A percentile compares a stretch with the other conserved stretches of the same genome.
These are phyloP conservation scores for Marronus borbonicus DNA, from an alignment of 2,888 invertebrate species.

Conservation along the genomic window DNA sequence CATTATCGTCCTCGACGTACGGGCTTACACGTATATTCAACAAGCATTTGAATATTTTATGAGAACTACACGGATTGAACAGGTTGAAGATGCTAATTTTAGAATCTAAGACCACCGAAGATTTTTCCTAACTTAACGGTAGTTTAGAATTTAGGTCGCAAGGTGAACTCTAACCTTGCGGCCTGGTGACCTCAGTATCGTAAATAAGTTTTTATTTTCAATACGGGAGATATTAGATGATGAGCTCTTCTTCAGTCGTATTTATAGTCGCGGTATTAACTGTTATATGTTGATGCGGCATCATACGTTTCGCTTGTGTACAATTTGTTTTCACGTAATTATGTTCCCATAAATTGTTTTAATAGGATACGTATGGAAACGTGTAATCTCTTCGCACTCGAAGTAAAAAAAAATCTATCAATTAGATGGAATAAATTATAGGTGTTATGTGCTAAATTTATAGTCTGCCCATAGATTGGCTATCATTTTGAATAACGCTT, in stretches of 20 bases:
- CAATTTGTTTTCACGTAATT: conserved; percentile 24
- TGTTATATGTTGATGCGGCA: conserved; percentile 24
- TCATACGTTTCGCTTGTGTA: conserved; percentile 5
- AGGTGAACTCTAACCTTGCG: conserved; percentile 52
- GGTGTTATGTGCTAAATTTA: conserved; percentile 5
- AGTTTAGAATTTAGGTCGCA: conserved; percentile 50
- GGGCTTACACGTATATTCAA: neutral
- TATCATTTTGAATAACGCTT: conserved; percentile 1
- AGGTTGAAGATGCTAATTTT: conserved; percentile 50
- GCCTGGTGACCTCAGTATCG: conserved; percentile 50
- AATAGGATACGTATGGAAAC: conserved; percentile 2
- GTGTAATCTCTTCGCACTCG: conserved; percentile 20
- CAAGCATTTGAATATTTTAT: conserved; percentile 45
- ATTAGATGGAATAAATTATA: conserved; percentile 14
- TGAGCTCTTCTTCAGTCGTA: conserved; percentile 34
- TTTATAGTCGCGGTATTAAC: conserved; percentile 28
- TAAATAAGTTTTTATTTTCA: conserved; percentile 47
- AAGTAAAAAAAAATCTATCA: conserved; percentile 22
- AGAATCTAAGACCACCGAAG: conserved; percentile 43
- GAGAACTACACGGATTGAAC: conserved; percentile 39
- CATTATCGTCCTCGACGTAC: conserved; percentile 20
- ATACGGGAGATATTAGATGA: conserved; percentile 33
- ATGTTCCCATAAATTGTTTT: conserved; percentile 40
- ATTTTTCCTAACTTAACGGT: conserved; percentile 51
- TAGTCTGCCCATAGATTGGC: conserved; percentile 1